Base-by-base conservation (phyloP, 1,140 invertebrate species). In the Dolichoris vasculosae region DNA sequence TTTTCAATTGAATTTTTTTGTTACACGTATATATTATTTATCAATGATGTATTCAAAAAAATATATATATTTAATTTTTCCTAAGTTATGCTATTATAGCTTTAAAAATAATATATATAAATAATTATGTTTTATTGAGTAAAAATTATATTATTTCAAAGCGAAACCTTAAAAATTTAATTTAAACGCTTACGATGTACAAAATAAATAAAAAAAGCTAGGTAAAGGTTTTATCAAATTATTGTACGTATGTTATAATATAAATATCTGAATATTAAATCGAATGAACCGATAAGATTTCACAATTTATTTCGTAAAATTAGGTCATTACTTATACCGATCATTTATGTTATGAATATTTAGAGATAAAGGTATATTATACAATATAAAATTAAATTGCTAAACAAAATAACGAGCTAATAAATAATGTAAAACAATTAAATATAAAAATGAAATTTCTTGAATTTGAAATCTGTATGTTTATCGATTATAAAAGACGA, bases 401-500 rank as follows among this genome's bases (percentile, higher is more conserved):
- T 51, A 75, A 0, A 81, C 23, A 69, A 77, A 77, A 79, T 69
- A 84, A 84, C 75, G 76, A 71, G 83, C 64, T 59, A 15, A 84
- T 84, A 79, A 79, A 84, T 64, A 79, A 79, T 32, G 75, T 46
- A 32, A n/a, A 38, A 79, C 1, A 79, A 79, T n/a, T n/a, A 79
- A 26, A n/a, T 9, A 63, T 23, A 9, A n/a, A 51, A 73, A 32
- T 32, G 46, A 82, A 82, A 38, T 20, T 7, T 23, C 75, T 23
- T 13, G 23, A 26, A 59, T 48, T 84, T 35, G 38, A 75, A 84
- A 85, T 75, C 76, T 69, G 84, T 51, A 75, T 85, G 81, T 85
- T 85, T 81, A 85, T 85, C 78, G 69, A 84, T 81, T 81, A 59
- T 63, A 78, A 63, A 64, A 46, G 64, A n/a, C 30, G 63, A 71